Percentiles rank a stretch among this genome's conserved stretches.
Evolutionary conservation across 2,888 invertebrate genomes (phyloP).

Genomic region (Brachyopa scutellaris): DNA sequence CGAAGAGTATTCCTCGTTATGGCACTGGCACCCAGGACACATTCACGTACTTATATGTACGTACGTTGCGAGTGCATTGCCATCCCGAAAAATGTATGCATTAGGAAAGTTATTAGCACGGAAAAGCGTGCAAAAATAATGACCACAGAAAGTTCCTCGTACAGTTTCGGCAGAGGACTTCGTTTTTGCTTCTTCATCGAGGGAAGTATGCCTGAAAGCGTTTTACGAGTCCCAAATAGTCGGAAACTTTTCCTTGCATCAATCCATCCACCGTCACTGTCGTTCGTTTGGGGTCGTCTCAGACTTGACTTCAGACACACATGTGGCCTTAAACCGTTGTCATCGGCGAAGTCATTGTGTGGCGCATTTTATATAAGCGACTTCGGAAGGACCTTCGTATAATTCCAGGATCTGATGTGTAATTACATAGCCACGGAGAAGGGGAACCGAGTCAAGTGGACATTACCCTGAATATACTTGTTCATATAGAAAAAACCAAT

Average conservation of each 20-base stretch:
- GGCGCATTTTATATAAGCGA: conserved; percentile 29
- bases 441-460: conserved; percentile 54
- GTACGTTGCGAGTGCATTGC: conserved; percentile 40
- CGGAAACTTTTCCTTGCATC: conserved; percentile 50
- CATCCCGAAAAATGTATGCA: conserved; percentile 57
- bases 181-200: background rate
- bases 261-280: conserved; percentile 28
- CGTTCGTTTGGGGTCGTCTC: conserved; percentile 11
- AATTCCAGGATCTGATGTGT: conserved; percentile 44
- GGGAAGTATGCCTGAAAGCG: conserved; percentile 48
- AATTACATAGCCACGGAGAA: conserved; percentile 34
- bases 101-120: conserved; percentile 70
- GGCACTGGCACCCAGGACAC: background rate
- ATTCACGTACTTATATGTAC: background rate
- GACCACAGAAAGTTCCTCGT: conserved; percentile 66
- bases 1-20: conserved; percentile 15
- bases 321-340: conserved; percentile 38
- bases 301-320: background rate
- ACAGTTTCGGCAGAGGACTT: conserved; percentile 19
- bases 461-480: conserved; percentile 65
- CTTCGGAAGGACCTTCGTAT: conserved; percentile 36
- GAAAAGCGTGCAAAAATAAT: conserved; percentile 70
- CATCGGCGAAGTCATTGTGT: conserved; percentile 14
- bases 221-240: conserved; percentile 56
- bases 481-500: too few relatives aligned